Conservation (phyloP, 2,113 vertebrate genomes). For the Leuciscus idus region DNA sequence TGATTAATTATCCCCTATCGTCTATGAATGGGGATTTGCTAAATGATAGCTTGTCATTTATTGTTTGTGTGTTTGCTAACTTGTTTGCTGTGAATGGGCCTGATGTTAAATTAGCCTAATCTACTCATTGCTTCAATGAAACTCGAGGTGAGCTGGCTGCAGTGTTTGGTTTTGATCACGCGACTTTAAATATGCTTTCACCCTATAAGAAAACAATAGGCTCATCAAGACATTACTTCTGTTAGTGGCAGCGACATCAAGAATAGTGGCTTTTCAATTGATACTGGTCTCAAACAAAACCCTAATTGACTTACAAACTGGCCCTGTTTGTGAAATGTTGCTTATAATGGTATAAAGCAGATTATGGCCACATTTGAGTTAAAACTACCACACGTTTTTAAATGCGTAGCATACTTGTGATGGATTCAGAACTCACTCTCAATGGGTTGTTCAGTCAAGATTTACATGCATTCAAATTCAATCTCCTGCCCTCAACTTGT, state of each 20-base stretch:
- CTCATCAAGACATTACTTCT: neutral
- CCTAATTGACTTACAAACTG: neutral
- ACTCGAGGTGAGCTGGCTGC: neutral
- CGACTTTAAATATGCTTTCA: constrained; percentile 6
- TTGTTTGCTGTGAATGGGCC: neutral
- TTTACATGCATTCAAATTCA: neutral
- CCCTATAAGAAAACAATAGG: neutral
- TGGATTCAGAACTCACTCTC: neutral
- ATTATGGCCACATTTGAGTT: neutral
- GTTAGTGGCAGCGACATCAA: neutral
- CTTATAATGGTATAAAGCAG: neutral
- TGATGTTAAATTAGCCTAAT: constrained; percentile 30
- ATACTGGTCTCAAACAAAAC: neutral
- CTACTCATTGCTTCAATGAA: constrained; percentile 31
- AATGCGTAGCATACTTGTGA: neutral
- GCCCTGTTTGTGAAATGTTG: neutral
- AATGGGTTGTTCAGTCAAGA: neutral
- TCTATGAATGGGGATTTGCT: constrained; percentile 34
- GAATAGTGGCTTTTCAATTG: neutral
- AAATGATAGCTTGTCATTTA: constrained; percentile 22
- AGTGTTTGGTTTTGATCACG: constrained; percentile 36
- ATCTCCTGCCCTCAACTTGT: neutral
- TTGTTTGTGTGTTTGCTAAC: constrained; percentile 7
- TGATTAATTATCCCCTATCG: constrained; percentile 27
- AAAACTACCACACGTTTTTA: neutral